These are phyloP conservation scores for Drosophila antonietae DNA, from an alignment of 2,888 invertebrate genomes.

Conservation along the genomic window DNA sequence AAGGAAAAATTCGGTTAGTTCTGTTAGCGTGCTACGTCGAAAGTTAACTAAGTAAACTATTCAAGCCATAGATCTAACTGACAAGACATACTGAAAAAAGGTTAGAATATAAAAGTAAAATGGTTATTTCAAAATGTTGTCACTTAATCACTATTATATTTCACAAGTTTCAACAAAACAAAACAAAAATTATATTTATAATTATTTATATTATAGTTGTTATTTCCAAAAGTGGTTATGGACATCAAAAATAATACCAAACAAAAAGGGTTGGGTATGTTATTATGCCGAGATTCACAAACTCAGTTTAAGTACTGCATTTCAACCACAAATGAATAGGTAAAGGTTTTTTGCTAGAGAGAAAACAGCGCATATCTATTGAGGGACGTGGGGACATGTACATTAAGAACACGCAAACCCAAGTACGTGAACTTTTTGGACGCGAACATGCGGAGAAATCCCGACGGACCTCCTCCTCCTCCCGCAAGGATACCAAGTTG, in stretches of 20 bases:
- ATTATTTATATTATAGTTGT: too few relatives aligned
- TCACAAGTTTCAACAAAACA: background rate
- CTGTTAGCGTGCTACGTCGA: background rate
- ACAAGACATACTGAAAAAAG: background rate
- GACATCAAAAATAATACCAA: background rate
- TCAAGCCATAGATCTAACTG: background rate
- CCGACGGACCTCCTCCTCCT: constrained; percentile 1
- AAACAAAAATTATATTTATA: background rate
- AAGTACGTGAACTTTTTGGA: constrained; percentile 27
- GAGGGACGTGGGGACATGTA: constrained; percentile 18
- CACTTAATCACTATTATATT: background rate
- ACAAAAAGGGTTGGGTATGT: constrained; percentile 4
- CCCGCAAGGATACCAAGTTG: constrained; percentile 13
- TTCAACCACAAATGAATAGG: constrained; percentile 13
- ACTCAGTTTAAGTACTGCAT: background rate
- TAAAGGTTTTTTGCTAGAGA: constrained; percentile 31
- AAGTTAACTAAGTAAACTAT: background rate
- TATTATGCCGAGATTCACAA: too few relatives aligned
- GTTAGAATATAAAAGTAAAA: background rate
- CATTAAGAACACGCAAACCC: constrained; percentile 40
- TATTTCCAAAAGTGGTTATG: background rate
- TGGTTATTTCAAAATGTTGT: background rate
- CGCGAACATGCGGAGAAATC: background rate
- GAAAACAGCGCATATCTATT: constrained; percentile 35
- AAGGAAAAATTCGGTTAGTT: too few relatives aligned